These are phyloP conservation scores for Drosophila punjabiensis DNA, from an alignment of 1,140 invertebrate genomes.

Conservation along the genomic window DNA sequence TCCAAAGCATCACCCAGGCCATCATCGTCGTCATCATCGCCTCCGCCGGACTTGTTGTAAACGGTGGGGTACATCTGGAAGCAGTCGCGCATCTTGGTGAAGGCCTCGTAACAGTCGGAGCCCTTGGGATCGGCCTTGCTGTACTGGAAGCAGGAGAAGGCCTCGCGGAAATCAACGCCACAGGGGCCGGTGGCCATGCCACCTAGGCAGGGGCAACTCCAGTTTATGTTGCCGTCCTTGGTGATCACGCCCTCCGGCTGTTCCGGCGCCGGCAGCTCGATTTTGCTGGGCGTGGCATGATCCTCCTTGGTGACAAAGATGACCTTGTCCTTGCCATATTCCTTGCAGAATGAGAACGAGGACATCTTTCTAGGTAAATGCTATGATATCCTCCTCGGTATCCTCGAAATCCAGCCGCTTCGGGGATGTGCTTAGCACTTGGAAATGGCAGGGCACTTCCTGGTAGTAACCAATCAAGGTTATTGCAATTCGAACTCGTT, in stretches of 20 bases:
- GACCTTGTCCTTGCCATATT: constrained; percentile 91
- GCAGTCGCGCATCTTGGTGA: constrained; percentile 96
- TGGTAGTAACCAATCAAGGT: constrained; percentile 87
- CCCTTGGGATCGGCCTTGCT: constrained; percentile 92
- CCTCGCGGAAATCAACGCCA: constrained; percentile 95
- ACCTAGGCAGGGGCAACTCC: constrained; percentile 98
- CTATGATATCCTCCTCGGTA: background rate
- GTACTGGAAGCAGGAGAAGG: constrained; percentile 98
- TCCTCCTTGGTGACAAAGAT: constrained; percentile 94
- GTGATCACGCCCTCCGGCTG: constrained; percentile 92
- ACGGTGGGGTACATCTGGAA: constrained; percentile 95
- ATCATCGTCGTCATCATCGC: constrained; percentile 86
- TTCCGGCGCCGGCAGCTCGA: constrained; percentile 91
- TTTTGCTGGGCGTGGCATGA: constrained; percentile 89
- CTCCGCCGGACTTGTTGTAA: constrained; percentile 90
- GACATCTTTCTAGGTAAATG: constrained; percentile 85
- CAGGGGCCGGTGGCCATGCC: constrained; percentile 98
- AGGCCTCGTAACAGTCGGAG: constrained; percentile 95
- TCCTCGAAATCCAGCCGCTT: constrained; percentile 55
- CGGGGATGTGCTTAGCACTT: constrained; percentile 86
- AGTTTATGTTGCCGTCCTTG: constrained; percentile 96
- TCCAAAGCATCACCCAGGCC: constrained; percentile 58
- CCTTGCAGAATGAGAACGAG: constrained; percentile 85
- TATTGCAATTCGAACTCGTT: constrained; percentile 87
- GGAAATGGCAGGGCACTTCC: constrained; percentile 86